Percentiles rank a stretch among this genome's conserved stretches.
Evolutionary conservation across 1,140 invertebrate genomes (phyloP).

Genomic region (Thaumetopoea pityocampa): DNA sequence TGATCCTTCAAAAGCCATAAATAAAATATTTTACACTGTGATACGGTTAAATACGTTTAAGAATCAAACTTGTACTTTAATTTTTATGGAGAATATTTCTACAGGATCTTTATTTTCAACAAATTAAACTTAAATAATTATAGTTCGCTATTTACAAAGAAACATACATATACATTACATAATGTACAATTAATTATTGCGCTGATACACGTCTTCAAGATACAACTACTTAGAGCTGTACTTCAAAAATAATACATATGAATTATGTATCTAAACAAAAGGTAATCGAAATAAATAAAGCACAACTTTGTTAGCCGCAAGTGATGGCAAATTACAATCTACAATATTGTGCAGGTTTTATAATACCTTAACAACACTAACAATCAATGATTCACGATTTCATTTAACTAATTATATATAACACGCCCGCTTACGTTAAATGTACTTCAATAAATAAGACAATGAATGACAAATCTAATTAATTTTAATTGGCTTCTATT

Average conservation of each 20-base stretch:
- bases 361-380: slow-evolving; percentile 10
- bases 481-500: slow-evolving; percentile 13
- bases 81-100: slow-evolving; percentile 19
- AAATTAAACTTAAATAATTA: slow-evolving; percentile 4
- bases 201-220: slow-evolving; percentile 38
- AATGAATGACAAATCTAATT: slow-evolving; percentile 17
- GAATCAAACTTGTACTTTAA: slow-evolving; percentile 40
- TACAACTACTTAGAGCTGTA: slow-evolving; percentile 4
- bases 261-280: slow-evolving; percentile 2
- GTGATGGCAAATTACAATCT: slow-evolving; percentile 7
- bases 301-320: slow-evolving; percentile 6
- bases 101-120: slow-evolving; percentile 8
- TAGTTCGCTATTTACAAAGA: slow-evolving; percentile 52
- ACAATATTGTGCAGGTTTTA: slow-evolving; percentile 10
- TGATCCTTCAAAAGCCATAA: slow-evolving; percentile 34
- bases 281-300: slow-evolving; percentile 4
- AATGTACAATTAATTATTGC: slow-evolving; percentile 53
- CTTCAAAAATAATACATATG: slow-evolving; percentile 10
- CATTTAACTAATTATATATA: slow-evolving; percentile 10
- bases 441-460: slow-evolving; percentile 25
- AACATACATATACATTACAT: slow-evolving; percentile 38
- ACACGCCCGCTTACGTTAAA: slow-evolving; percentile 14
- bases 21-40: slow-evolving; percentile 32
- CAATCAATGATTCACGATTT: too few relatives aligned
- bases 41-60: slow-evolving; percentile 2